Base-by-base conservation (phyloP, 2,888 invertebrate species). In the Hipparchia sbordonii region DNA sequence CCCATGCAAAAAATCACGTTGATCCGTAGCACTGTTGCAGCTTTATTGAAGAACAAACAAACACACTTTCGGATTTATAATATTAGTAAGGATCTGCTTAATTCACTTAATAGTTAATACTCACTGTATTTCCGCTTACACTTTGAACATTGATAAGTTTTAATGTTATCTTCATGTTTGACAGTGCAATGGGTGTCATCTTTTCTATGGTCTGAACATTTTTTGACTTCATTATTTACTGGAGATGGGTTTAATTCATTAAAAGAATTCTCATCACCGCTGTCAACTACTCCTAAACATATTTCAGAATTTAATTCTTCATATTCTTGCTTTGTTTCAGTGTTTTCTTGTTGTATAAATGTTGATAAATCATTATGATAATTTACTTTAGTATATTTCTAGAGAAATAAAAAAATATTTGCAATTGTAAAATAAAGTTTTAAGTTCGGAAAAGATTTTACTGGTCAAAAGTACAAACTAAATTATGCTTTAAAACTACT, bases 41-140 rank as follows among this genome's bases (percentile, higher is more conserved):
- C 23, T 23, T 23, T 23, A 23, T 23, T 23, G 23, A 23, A 23
- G 1, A 23, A 23, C 23, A 23, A 23, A 23, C 23, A 23, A 23
- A 23, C 23, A 23, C 0, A 23, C 23, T 23, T 23, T 23, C 23
- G 23, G 23, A 23, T 23, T 23, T 23, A 23, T 23, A 23, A 23
- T 23, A 1, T 23, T 23, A 23, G 23, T 23, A 23, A 23, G 23
- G 23, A 23, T 23, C 23, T 23, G 23, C 1, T 52, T 2, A 52
- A 52, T 12, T 12, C 10, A 52, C 6, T 39, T 56, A 12, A 62
- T 52, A 52, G 1, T 39, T 56, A 12, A 62, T 52, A 73, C 80
- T 80, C 72, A 81, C 80, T 78, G 57, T 79, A 81, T 74, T 76
- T 72, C 62, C 74, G 75, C 23, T 77, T 76, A 63, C 80, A 81